Percentiles rank a stretch among this genome's conserved stretches.
Evolutionary conservation across 2,113 vertebrate genomes (phyloP).

Genomic region (Cnemophilus loriae): DNA sequence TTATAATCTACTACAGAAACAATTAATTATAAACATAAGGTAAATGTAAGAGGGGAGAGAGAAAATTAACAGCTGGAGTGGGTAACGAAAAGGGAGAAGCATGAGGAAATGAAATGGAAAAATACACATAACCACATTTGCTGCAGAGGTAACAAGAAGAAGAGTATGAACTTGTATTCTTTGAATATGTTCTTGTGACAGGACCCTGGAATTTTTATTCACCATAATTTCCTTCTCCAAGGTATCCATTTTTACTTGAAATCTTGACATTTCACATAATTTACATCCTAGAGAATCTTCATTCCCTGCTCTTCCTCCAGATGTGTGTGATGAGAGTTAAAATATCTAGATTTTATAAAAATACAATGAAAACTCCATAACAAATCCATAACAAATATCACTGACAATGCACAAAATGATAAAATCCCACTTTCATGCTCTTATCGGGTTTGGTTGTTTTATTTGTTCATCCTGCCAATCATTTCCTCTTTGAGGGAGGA

Average conservation of each 20-base stretch:
- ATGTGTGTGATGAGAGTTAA: neutral
- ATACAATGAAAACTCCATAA: neutral
- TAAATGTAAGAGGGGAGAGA: neutral
- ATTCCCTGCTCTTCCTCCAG: neutral
- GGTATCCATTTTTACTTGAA: neutral
- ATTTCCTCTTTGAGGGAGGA: neutral
- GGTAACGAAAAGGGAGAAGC: neutral
- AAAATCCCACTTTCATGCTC: neutral
- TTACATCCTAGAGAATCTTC: neutral
- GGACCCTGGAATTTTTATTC: neutral
- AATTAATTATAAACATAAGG: neutral
- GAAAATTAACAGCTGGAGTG: neutral
- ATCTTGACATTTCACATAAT: neutral
- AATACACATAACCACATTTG: neutral
- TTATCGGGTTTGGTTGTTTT: neutral
- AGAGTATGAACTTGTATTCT: neutral
- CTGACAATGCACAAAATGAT: accelerated
- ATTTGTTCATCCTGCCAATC: neutral
- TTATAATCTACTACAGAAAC: neutral
- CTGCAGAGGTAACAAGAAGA: neutral
- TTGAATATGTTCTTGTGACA: neutral
- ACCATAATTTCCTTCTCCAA: neutral
- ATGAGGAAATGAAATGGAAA: neutral
- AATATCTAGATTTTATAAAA: neutral
- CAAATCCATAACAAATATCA: neutral